A percentile compares a stretch with the other conserved stretches of the same genome.
Conservation (phyloP, 2,113 vertebrate species). For the Gnathochromis pfefferi region DNA sequence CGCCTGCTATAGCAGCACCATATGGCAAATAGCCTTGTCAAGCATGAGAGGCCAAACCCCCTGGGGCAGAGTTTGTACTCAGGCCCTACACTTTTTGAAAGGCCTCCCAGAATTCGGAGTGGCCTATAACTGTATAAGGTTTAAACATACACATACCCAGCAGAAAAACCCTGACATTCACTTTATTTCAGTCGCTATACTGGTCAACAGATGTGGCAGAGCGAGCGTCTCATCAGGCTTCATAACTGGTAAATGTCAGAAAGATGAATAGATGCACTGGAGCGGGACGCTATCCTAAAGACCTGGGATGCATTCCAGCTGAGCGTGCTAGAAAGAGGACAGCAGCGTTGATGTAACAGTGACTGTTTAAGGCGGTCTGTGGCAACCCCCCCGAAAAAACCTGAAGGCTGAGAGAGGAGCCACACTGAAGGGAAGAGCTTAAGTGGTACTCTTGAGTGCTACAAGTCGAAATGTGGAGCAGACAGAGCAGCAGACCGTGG, state of each 20-base stretch:
- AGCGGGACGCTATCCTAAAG: neutral
- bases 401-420: neutral
- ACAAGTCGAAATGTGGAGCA: slow-evolving; percentile 19
- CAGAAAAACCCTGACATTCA: neutral
- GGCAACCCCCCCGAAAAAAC: neutral
- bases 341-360: neutral
- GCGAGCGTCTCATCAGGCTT: neutral
- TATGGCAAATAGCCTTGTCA: slow-evolving; percentile 5
- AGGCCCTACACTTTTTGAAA: neutral
- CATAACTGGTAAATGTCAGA: neutral
- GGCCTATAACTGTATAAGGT: neutral
- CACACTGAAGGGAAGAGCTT: neutral
- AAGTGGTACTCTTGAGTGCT: neutral
- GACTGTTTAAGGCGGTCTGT: neutral
- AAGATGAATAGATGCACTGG: slow-evolving; percentile 5
- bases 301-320: neutral
- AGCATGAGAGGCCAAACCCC: neutral
- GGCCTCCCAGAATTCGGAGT: neutral
- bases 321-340: neutral
- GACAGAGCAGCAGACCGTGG: slow-evolving; percentile 30
- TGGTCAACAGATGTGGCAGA: neutral
- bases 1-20: neutral
- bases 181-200: neutral
- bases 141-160: neutral
- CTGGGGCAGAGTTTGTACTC: neutral